Conservation (phyloP, 2,797 vertebrate genomes). For the Melanotaenia nigrans region DNA sequence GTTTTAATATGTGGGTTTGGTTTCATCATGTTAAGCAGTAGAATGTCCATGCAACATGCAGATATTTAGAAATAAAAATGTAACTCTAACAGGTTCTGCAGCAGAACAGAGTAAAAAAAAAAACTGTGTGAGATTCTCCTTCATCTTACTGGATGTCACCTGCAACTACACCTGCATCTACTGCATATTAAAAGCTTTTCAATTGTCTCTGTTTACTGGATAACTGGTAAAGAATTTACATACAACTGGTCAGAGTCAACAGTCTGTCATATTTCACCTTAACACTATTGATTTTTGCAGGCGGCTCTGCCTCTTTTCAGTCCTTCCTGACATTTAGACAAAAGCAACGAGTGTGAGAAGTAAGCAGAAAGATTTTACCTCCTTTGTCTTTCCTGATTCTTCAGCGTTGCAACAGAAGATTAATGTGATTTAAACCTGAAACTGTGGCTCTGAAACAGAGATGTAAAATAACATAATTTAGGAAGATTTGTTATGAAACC, state of each 20-base stretch:
- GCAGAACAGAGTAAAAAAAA: too few relatives aligned
- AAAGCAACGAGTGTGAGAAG: conserved; percentile 12
- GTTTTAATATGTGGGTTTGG: too few relatives aligned
- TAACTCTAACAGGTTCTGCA: too few relatives aligned
- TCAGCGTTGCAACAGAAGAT: conserved; percentile 16
- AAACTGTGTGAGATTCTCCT: too few relatives aligned
- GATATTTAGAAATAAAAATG: too few relatives aligned
- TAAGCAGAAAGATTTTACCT: conserved; percentile 16
- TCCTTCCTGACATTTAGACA: conserved; percentile 35
- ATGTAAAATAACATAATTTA: neutral
- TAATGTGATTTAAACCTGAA: conserved; percentile 8
- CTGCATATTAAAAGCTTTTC: too few relatives aligned
- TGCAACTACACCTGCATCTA: neutral
- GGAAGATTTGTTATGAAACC: neutral
- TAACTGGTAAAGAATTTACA: neutral
- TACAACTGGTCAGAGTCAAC: neutral
- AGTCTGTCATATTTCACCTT: conserved; percentile 2
- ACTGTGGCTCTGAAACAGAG: neutral
- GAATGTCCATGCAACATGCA: too few relatives aligned
- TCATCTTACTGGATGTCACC: neutral
- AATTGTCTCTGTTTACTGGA: neutral
- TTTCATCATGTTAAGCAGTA: too few relatives aligned
- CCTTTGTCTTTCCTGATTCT: conserved; percentile 14
- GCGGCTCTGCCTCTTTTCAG: neutral
- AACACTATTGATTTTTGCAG: neutral